A percentile compares a stretch with the other conserved stretches of the same genome.
Evolutionary conservation across 1,140 invertebrate species (phyloP).

Genomic region (Helicoverpa armigera): DNA sequence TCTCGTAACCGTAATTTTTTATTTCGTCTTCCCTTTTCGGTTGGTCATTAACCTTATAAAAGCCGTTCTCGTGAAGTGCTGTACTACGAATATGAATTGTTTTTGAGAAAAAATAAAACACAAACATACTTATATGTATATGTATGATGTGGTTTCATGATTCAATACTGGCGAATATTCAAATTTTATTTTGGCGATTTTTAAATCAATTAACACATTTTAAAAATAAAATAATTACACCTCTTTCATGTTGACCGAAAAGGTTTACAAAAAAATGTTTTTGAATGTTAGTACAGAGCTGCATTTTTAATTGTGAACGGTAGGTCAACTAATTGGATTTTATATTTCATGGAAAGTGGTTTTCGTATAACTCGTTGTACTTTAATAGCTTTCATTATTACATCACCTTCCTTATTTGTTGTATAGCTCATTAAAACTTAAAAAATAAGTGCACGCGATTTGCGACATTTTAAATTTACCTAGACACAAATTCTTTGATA

Average conservation of each 20-base stretch:
- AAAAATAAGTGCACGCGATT: slow-evolving; percentile 20
- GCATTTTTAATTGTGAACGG: not conserved
- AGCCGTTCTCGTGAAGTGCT: slow-evolving; percentile 21
- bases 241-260: not conserved
- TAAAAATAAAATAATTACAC: not conserved
- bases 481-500: not conserved
- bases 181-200: no score
- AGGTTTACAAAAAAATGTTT: not conserved
- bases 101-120: slow-evolving; percentile 2
- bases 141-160: not conserved
- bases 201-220: not conserved
- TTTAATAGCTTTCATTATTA: slow-evolving; percentile 9
- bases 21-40: slow-evolving; percentile 47
- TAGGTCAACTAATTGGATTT: not conserved
- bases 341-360: slow-evolving; percentile 18
- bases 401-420: slow-evolving; percentile 11
- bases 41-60: slow-evolving; percentile 46
- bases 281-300: not conserved
- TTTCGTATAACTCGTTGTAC: slow-evolving; percentile 2
- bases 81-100: slow-evolving; percentile 18
- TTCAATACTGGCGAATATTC: no score
- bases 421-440: slow-evolving; percentile 14
- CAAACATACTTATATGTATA: no score
- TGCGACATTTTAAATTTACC: slow-evolving; percentile 16
- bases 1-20: slow-evolving; percentile 51